Evolutionary conservation across 2,888 invertebrate species (phyloP).

Genomic region (Theretra japonica): DNA sequence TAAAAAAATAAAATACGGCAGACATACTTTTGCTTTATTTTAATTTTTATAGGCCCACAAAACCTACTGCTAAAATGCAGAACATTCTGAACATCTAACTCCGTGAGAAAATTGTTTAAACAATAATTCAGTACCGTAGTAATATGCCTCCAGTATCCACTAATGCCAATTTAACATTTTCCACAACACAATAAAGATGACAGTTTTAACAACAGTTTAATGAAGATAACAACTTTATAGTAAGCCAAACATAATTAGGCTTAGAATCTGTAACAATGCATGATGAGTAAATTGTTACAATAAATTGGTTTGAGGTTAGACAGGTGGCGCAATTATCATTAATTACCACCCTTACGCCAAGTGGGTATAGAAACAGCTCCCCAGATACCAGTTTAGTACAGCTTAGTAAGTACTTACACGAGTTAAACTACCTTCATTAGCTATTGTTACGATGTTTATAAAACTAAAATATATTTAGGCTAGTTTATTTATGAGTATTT

Average conservation of each 20-base stretch:
- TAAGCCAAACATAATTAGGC: constrained; percentile 32
- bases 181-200: no score
- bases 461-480: no score
- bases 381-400: neutral
- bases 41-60: no score
- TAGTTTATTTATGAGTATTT: no score
- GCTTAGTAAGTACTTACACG: no score
- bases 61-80: neutral
- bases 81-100: neutral
- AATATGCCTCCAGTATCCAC: neutral
- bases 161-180: neutral
- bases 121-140: neutral
- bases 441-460: neutral
- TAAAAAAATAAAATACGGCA: neutral
- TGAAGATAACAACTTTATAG: neutral
- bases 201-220: neutral
- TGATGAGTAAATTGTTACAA: constrained; percentile 34
- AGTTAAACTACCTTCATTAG: neutral
- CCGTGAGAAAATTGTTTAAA: neutral
- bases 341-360: constrained; percentile 26
- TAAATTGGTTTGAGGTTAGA: constrained; percentile 34
- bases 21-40: no score
- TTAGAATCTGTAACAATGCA: constrained; percentile 34
- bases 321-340: constrained; percentile 40
- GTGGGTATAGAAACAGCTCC: neutral